Base-by-base conservation (phyloP, 2,113 vertebrate genomes). In the Nycticebus coucang region DNA sequence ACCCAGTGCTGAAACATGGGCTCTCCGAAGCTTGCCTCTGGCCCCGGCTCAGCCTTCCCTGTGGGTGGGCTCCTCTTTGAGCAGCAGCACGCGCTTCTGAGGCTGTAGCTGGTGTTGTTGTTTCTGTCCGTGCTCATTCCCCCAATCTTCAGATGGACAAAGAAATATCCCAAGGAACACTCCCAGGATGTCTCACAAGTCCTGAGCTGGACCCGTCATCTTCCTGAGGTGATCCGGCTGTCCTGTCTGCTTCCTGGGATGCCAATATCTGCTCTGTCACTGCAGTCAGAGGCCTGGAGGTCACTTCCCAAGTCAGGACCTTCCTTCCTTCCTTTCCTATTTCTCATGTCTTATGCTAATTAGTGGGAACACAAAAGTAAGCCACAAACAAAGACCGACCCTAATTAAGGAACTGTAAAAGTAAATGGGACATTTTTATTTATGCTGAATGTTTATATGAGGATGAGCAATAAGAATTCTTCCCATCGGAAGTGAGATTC, bases 11-110 rank as follows among this genome's bases (percentile, higher is more conserved):
- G 75, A 22, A 68, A 21, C 13, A 10, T 45, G 30, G 55, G n/a
- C 14, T 93, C 28, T 6, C 2, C 14, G 12, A 19, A 21, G 82
- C 22, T 84, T 22, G 11, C 26, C 53, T 79, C 24, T 55, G 13
- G 55, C 10, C 24, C 19, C 3, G 18, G 22, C 17, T 78, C n/a
- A 37, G 30, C 55, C 53, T 59, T 77, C 35, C 7, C 28, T 26
- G 19, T 1, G 4, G 1, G 0, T 18, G 4, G 1, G 0, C 14
- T 37, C 45, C 33, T 59, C 41, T 30, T 21, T 26, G 28, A 13
- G 8, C 0, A 3, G 17, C 6, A 26, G 26, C 17, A 28, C 68
- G 64, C 0, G 3, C 17, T 57, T 7, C 15, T 3, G 3, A 37
- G 24, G 53, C 50, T 18, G 22, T n/a, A 14, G 13, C 17, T 21